Percentiles rank a stretch among this genome's conserved stretches.
Conservation (phyloP, 2,113 vertebrate species). For the Aptenodytes patagonicus region DNA sequence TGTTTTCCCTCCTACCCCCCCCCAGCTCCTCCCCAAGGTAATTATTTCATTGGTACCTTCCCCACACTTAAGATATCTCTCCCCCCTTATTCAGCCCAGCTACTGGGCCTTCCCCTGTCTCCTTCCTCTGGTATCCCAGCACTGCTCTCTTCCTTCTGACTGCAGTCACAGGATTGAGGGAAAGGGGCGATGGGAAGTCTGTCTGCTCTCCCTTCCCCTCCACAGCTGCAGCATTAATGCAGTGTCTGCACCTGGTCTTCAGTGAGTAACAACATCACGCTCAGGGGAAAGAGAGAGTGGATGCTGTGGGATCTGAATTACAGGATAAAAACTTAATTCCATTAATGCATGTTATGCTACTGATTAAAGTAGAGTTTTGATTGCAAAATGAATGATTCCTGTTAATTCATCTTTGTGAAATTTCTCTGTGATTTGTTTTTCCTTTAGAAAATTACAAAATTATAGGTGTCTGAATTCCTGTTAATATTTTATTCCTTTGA, state of each 20-base stretch:
- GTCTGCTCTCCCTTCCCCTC: background rate
- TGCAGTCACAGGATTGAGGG: background rate
- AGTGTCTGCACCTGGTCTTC: background rate
- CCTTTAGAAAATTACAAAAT: background rate
- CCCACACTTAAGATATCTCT: background rate
- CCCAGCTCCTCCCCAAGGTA: background rate
- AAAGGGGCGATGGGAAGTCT: background rate
- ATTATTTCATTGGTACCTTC: background rate
- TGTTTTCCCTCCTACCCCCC: background rate
- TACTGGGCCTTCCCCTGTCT: background rate
- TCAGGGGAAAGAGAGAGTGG: background rate
- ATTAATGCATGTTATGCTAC: background rate
- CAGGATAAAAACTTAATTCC: background rate
- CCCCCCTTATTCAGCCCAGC: background rate
- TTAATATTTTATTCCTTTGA: conserved; percentile 36
- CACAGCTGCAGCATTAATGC: background rate
- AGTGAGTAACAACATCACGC: background rate
- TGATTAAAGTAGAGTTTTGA: background rate
- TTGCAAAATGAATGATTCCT: background rate
- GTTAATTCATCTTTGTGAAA: background rate
- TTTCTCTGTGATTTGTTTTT: background rate
- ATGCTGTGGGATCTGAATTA: background rate
- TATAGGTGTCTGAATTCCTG: background rate
- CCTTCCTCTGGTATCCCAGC: background rate
- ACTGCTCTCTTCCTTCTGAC: background rate